Evolutionary conservation across 2,113 vertebrate species (phyloP).

Genomic region (Etheostoma cragini): DNA sequence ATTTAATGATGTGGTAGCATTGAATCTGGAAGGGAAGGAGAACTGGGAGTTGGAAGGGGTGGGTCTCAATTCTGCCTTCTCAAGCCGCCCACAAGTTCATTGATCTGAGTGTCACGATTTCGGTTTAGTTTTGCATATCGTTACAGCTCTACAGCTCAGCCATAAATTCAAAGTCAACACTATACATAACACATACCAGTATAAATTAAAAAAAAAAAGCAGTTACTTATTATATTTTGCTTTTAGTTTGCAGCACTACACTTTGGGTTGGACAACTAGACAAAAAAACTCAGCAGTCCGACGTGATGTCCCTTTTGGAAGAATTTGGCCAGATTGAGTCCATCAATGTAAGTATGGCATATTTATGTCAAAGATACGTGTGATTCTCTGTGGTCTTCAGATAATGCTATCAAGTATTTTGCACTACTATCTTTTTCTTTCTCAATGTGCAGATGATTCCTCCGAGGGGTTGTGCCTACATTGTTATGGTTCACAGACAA

Average conservation of each 20-base stretch:
- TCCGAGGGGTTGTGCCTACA: constrained; percentile 96
- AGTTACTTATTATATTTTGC: not conserved
- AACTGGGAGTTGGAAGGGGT: no score
- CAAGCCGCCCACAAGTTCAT: no score
- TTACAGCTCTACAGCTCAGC: not conserved
- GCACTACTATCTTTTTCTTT: not conserved
- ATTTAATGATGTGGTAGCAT: no score
- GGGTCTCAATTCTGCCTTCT: no score
- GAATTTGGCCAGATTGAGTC: constrained; percentile 98
- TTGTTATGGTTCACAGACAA: constrained; percentile 96
- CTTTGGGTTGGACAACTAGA: constrained; percentile 98
- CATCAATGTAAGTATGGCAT: constrained; percentile 91
- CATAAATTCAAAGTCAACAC: not conserved
- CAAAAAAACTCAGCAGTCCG: constrained; percentile 95
- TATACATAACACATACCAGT: no score
- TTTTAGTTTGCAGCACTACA: constrained; percentile 95
- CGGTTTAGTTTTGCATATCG: no score
- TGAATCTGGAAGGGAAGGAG: no score
- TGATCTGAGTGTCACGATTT: no score
- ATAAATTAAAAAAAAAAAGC: no score
- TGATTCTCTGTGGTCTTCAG: not conserved
- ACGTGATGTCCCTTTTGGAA: constrained; percentile 93
- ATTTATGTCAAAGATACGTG: not conserved
- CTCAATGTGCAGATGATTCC: constrained; percentile 92
- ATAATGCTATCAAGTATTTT: not conserved